These are phyloP conservation scores for Lacanobia wlatinum DNA, from an alignment of 2,888 invertebrate genomes.

Conservation along the genomic window DNA sequence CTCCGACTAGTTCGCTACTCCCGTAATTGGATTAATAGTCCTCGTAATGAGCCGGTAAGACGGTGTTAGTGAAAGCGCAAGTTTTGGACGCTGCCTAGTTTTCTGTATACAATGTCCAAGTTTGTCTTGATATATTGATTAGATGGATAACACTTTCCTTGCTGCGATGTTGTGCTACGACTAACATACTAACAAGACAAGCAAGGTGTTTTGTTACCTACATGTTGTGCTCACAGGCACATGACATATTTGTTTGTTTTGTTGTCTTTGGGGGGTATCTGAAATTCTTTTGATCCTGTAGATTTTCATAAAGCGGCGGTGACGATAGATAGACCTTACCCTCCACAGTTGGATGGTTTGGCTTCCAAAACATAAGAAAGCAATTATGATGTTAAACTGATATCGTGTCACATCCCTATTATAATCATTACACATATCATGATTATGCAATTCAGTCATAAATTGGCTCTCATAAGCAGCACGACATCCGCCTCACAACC, in stretches of 20 bases:
- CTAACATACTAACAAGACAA: too few species aligned
- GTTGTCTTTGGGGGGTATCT: not conserved
- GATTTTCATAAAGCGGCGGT: too few species aligned
- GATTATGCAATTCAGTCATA: not conserved
- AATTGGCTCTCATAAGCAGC: not conserved
- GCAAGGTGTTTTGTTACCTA: too few species aligned
- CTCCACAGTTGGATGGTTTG: not conserved
- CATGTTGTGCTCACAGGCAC: not conserved
- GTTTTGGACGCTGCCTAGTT: not conserved
- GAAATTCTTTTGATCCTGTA: too few species aligned
- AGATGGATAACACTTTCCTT: not conserved
- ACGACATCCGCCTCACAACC: not conserved
- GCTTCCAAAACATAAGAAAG: not conserved
- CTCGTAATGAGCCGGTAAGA: conserved; percentile 31
- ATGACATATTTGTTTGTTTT: too few species aligned
- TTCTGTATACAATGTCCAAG: conserved; percentile 1
- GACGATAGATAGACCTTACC: too few species aligned
- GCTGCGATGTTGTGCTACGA: too few species aligned
- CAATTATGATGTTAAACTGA: not conserved
- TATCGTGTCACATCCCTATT: not conserved
- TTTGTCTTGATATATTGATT: not conserved
- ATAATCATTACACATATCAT: not conserved
- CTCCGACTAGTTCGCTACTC: conserved; percentile 47
- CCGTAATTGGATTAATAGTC: conserved; percentile 56
- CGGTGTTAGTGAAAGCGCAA: conserved; percentile 16